Evolutionary conservation across 2,113 vertebrate species (phyloP), one percentile per base, ranked within the genome.

Genomic region (Arizona elegans): DNA sequence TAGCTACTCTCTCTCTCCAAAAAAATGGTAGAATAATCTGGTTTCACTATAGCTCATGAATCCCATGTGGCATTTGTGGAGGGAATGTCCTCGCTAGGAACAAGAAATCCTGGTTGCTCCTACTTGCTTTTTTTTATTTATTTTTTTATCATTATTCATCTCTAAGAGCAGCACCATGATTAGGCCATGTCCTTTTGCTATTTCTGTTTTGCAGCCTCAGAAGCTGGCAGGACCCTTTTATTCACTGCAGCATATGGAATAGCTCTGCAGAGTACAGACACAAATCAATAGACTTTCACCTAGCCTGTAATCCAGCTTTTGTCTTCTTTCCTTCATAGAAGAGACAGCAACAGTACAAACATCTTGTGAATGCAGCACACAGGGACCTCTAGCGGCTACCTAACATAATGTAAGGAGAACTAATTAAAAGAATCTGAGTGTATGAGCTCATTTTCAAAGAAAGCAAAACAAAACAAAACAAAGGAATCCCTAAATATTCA

Each of bases 331-430:
- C 54, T 89, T 43, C 52, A 56, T 55, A 9, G n/a, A 58, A 58
- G 75, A 92, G 59, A 43, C 33, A 65, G 55, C 33, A 43, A 59
- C 56, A 29, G 8, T 33, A 43, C 50, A 65, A 38, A 10, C 87
- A 86, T 26, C 3, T 50, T 86, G 38, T 55, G 87, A 89, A 21
- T 23, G 19, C 33, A 91, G 58, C 26, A 12, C 53, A 47, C 56
- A 87, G 93, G 87, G 93, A 75, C 93, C 81, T 92, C 93, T 94
- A 92, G 91, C 29, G 93, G 88, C 12, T 52, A 1, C 87, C 58
- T 75, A 9, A 29, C 33, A 33, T 70, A 90, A 33, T 29, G 26
- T 29, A 90, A 33, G n/a, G 17, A 85, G 53, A 53, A 56, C 17
- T 47, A 70, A 58, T 26, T 5, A 19, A 56, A 1, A 43, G 17